Evolutionary conservation across 2,888 invertebrate species (phyloP).

Genomic region (Brachycybe producta): DNA sequence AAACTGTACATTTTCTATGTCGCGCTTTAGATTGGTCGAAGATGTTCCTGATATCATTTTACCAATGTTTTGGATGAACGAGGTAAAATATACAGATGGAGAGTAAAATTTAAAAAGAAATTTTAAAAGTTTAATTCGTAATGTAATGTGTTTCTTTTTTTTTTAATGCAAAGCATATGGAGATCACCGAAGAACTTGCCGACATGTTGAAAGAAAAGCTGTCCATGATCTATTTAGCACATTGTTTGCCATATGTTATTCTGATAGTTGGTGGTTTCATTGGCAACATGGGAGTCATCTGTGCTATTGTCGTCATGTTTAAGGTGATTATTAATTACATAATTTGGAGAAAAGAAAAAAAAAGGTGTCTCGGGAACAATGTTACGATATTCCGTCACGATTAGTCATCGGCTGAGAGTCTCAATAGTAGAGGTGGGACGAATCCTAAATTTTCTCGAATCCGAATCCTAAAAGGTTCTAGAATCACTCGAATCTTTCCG

Average conservation of each 20-base stretch:
- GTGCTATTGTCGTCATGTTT: slow-evolving; percentile 1
- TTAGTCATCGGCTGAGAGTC: no score
- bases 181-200: not conserved
- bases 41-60: slow-evolving; percentile 1
- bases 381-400: no score
- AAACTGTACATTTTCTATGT: no score
- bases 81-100: not conserved
- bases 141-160: not conserved
- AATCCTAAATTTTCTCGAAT: no score
- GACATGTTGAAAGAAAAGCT: not conserved
- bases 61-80: slow-evolving; percentile 5
- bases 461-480: no score
- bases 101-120: no score
- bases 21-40: not conserved
- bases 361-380: no score
- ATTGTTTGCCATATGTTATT: not conserved
- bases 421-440: no score
- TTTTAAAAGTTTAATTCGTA: no score
- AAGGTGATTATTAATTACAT: not conserved
- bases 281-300: slow-evolving; percentile 1
- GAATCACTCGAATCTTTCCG: no score
- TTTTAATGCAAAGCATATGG: not conserved
- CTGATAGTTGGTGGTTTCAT: not conserved
- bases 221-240: not conserved
- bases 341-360: no score